Conservation (phyloP, 2,797 vertebrate species). For the Phataginus tricuspis region DNA sequence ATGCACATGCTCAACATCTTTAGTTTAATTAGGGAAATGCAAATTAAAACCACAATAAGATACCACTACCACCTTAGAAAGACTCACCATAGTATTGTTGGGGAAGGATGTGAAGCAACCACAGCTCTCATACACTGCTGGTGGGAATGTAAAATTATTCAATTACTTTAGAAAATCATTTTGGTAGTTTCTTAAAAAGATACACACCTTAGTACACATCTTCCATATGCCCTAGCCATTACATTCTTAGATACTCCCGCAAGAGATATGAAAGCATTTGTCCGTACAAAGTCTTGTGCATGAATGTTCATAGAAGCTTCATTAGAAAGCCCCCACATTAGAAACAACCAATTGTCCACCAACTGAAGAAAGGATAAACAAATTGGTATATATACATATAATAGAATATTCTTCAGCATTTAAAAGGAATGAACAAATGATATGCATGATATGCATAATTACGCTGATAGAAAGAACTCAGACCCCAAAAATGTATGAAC, state of each 20-base stretch:
- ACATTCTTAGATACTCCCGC: neutral
- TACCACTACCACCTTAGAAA: neutral
- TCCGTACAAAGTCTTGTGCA: neutral
- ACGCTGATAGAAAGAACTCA: neutral
- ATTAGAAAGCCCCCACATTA: neutral
- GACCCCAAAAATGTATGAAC: neutral
- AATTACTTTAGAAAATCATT: neutral
- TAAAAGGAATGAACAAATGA: neutral
- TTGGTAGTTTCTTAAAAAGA: neutral
- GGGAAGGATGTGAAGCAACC: neutral
- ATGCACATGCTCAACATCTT: neutral
- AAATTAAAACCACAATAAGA: neutral
- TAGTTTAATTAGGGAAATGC: neutral
- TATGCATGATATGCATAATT: neutral
- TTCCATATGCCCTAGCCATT: neutral
- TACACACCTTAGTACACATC: neutral
- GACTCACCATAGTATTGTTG: no score
- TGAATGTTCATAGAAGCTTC: neutral
- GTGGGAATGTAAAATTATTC: neutral
- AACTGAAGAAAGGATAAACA: neutral
- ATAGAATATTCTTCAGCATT: neutral
- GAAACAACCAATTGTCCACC: neutral
- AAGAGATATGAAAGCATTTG: neutral
- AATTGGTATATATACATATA: neutral
- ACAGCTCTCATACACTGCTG: neutral